phyloP scores from a whole-genome alignment of 1,140 invertebrate species.

The Eumeta japonica region DNA sequence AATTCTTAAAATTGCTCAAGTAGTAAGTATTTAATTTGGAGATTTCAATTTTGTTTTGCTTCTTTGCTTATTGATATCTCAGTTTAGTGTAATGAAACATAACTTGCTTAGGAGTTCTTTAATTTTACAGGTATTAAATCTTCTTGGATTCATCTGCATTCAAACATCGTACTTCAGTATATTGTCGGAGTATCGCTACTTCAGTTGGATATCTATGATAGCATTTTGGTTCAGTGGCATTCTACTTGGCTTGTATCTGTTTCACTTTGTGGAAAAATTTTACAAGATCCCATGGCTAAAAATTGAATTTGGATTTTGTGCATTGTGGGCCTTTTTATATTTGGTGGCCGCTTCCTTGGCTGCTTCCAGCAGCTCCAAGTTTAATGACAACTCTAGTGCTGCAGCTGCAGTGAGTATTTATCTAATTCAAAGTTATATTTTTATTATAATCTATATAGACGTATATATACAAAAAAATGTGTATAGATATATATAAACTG shows the following conservation, averaged over 20 bases:
- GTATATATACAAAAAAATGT: background rate
- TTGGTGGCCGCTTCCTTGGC: slow-evolving; percentile 67
- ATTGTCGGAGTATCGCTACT: slow-evolving; percentile 65
- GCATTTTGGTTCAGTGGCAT: slow-evolving; percentile 85
- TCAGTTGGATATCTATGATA: slow-evolving; percentile 79
- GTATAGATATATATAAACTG: background rate
- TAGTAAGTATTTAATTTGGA: slow-evolving; percentile 64
- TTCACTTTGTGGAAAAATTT: slow-evolving; percentile 83
- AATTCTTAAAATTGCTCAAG: slow-evolving; percentile 74
- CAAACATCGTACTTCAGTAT: slow-evolving; percentile 59
- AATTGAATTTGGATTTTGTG: slow-evolving; percentile 77
- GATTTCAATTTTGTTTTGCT: slow-evolving; percentile 2
- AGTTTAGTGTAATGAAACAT: slow-evolving; percentile 12
- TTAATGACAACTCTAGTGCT: slow-evolving; percentile 58
- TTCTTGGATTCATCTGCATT: slow-evolving; percentile 83
- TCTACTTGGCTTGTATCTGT: slow-evolving; percentile 77
- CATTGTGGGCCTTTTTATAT: slow-evolving; percentile 70
- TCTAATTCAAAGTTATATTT: slow-evolving; percentile 2
- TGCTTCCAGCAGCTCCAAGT: slow-evolving; percentile 58
- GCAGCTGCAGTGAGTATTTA: slow-evolving; percentile 68
- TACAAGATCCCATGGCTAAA: slow-evolving; percentile 85
- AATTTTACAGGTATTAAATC: slow-evolving; percentile 66
- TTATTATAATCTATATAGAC: slow-evolving; percentile 3
- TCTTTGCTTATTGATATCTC: slow-evolving; percentile 3
- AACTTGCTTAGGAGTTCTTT: slow-evolving; percentile 10